phyloP scores from a whole-genome alignment of 2,113 vertebrate species.

The Sclerurus mexicanus region DNA sequence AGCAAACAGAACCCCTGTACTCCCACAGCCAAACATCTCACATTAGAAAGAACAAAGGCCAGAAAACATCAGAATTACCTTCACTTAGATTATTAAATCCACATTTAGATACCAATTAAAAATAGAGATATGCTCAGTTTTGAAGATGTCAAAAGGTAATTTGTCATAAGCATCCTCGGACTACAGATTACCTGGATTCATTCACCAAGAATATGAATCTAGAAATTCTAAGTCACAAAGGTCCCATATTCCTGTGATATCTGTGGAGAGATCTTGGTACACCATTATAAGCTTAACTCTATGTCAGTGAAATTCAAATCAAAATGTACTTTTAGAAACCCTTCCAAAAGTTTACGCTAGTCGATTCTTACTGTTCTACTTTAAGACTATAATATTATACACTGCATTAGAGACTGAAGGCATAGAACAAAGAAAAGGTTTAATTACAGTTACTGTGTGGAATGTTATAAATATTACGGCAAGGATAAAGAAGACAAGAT shows the following conservation, averaged over 20 bases:
- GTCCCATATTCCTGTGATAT: neutral
- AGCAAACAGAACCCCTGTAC: neutral
- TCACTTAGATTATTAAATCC: neutral
- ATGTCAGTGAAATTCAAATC: neutral
- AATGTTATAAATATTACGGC: neutral
- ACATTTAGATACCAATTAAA: neutral
- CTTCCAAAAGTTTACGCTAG: constrained; percentile 9
- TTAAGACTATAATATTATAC: neutral
- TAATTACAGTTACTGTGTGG: constrained; percentile 20
- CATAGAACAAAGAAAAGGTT: neutral
- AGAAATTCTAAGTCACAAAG: neutral
- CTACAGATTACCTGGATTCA: neutral
- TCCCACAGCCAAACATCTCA: neutral
- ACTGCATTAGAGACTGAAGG: neutral
- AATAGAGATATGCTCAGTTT: neutral
- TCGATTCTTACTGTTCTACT: neutral
- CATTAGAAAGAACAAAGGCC: neutral
- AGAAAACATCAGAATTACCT: neutral
- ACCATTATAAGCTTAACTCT: neutral
- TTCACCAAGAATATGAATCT: neutral
- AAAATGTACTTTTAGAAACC: constrained; percentile 12
- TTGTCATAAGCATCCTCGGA: neutral
- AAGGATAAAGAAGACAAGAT: constrained; percentile 26
- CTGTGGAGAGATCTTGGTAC: neutral
- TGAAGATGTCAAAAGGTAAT: neutral